These are phyloP conservation scores for Hoplodrina blanda DNA, from an alignment of 2,888 invertebrate genomes.

Conservation along the genomic window DNA sequence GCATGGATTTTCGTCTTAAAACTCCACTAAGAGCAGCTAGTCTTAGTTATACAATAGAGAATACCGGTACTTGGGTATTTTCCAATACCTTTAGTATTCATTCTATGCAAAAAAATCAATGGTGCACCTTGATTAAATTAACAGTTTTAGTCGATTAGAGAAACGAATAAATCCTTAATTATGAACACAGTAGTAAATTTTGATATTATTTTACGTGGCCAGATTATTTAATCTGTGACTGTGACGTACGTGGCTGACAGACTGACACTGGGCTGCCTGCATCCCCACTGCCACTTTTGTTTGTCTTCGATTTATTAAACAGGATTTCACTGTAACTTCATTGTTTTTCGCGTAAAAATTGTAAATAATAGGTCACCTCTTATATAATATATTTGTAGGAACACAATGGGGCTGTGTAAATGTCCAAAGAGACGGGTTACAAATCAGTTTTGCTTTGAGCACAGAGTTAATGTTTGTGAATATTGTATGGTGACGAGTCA, in stretches of 20 bases:
- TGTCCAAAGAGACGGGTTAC: constrained; percentile 99
- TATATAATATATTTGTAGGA: constrained; percentile 23
- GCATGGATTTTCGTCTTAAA: too few species aligned
- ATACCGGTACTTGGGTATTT: too few species aligned
- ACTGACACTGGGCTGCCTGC: constrained; percentile 60
- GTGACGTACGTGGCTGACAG: constrained; percentile 74
- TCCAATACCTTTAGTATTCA: too few species aligned
- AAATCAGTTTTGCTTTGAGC: constrained; percentile 99
- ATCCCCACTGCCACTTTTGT: constrained; percentile 64
- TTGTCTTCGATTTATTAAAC: constrained; percentile 61
- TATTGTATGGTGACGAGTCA: constrained; percentile 99
- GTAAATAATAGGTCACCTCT: constrained; percentile 30
- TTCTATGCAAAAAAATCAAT: too few species aligned
- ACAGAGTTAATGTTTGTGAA: constrained; percentile 99
- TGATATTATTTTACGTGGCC: too few species aligned
- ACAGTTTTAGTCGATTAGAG: constrained; percentile 11
- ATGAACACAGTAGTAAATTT: constrained; percentile 26
- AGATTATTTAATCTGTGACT: neutral
- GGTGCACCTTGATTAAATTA: too few species aligned
- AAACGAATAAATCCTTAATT: neutral
- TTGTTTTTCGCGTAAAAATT: constrained; percentile 41
- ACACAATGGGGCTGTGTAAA: constrained; percentile 98
- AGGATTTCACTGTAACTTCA: constrained; percentile 39
- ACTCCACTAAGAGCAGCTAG: too few species aligned
- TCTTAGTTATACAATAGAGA: too few species aligned